Evolutionary conservation across 2,888 invertebrate genomes (phyloP), one percentile per base, ranked within the genome.

Genomic region (Asteroscopus sphinx): DNA sequence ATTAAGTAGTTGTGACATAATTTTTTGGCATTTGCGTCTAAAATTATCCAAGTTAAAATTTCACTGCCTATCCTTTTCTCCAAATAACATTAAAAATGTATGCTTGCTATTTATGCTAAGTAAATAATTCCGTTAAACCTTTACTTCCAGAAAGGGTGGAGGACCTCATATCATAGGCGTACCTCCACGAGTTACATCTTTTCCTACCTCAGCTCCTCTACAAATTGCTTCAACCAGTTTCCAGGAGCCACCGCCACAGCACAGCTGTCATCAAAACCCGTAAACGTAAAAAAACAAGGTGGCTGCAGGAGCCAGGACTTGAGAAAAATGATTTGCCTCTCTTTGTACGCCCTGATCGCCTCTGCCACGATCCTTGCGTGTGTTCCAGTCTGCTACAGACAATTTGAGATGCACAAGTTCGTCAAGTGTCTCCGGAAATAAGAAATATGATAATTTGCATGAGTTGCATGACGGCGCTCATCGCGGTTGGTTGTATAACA

Each of bases 261-360:
- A 12, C 15, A 15, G 40, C 51, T 45, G 45, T 44, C 17, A 9
- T 28, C 16, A 11, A 17, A 28, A 37, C 26, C 40, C 16, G 17
- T 26, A 40, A 16, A 48, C 33, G 16, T 37, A 17, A 39, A 44
- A 8, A 46, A 15, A 26, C 26, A 47, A 40, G 30, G 59, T 51
- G 55, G 66, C 53, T 65, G 42, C 15, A 13, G 13, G 32, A 53
- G 49, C 15, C 54, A 40, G 56, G 48, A 63, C 49, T 26, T 35
- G 41, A 71, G 62, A 85, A 90, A 88, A 68, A 93, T 93, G 93
- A 90, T 92, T 89, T 92, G 92, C 85, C 82, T 92, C 68, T 92
- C 93, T 1, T 60, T 91, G 58, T 91, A 88, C 65, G 89, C 90
- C 56, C 77, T 93, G 65, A 87, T 92, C 51, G 91, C 91, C 1